Base-by-base conservation (phyloP, 2,113 vertebrate species). In the Tapirus terrestris region DNA sequence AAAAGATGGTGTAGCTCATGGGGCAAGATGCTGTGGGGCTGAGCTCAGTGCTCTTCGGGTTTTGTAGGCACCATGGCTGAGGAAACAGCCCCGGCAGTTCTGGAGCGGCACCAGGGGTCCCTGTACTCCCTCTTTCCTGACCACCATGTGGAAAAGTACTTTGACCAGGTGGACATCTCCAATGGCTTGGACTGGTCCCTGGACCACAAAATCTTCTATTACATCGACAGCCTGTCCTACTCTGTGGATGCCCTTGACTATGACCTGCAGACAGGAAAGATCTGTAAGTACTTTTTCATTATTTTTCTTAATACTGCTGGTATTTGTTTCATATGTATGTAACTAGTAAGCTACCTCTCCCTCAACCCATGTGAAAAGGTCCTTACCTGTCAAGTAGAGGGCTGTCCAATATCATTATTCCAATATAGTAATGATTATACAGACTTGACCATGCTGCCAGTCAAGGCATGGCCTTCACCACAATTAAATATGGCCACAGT, bases 171-270 rank as follows among this genome's bases (percentile, higher is more conserved):
- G 98, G 99, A 99, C 98, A 99, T 99, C 96, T 99, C 99, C 39
- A 99, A 99, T 1, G 99, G 99, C 29, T 94, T 99, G 98, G 99
- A 99, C 91, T 99, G 99, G 99, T 99, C 99, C 0, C 96, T 99
- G 91, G 99, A 99, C 97, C 99, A 99, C 96, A 99, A 86, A 91
- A 99, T 98, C 14, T 99, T 99, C 97, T 99, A 99, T 97, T 99
- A 99, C 98, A 99, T 99, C 0, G 99, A 99, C 98, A 99, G 99
- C 98, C 98, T 99, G 97, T 98, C 99, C 45, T 99, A 98, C 97
- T 99, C 97, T 0, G 99, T 99, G 77, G 99, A 99, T 91, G 99
- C 99, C 36, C 99, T 99, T 89, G 99, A 99, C 98, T 99, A 99
- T 86, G 99, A 99, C 89, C 67, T 99, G 25, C 97, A 98, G 92